A percentile compares a stretch with the other conserved stretches of the same genome.
Conservation (phyloP, 2,888 invertebrate species). For the Oxyteleia sp. region DNA sequence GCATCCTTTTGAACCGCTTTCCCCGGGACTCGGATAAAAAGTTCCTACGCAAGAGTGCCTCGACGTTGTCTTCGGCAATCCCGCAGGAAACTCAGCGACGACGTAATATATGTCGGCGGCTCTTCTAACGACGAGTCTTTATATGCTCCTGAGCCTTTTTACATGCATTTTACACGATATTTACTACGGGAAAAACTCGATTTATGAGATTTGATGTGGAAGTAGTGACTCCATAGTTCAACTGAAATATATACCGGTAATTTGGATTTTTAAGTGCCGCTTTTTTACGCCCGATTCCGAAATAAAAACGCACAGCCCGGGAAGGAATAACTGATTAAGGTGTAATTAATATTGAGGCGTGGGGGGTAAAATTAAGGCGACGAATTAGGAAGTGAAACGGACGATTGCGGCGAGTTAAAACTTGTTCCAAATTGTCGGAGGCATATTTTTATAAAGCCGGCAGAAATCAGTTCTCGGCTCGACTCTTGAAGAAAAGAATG, state of each 20-base stretch:
- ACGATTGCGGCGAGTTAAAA: not conserved
- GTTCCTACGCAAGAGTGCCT: conserved; percentile 66
- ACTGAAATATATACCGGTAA: conserved; percentile 54
- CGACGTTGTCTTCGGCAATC: conserved; percentile 69
- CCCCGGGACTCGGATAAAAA: conserved; percentile 64
- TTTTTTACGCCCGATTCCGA: conserved; percentile 12
- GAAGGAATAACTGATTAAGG: conserved; percentile 35
- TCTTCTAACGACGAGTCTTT: conserved; percentile 73
- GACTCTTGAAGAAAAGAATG: conserved; percentile 35
- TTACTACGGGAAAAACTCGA: conserved; percentile 71
- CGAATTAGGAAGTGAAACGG: not conserved
- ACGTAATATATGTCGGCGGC: conserved; percentile 73
- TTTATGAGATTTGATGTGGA: conserved; percentile 66
- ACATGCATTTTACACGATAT: conserved; percentile 74
- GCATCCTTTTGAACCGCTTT: conserved; percentile 63
- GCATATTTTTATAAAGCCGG: conserved; percentile 18
- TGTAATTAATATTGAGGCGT: not conserved
- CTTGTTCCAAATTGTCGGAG: not conserved
- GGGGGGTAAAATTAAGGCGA: not conserved
- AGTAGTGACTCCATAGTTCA: conserved; percentile 65
- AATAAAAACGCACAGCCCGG: conserved; percentile 5
- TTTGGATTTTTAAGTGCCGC: conserved; percentile 57
- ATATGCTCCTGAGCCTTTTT: conserved; percentile 71
- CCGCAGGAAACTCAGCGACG: conserved; percentile 73
- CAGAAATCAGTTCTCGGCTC: conserved; percentile 23